phyloP scores from a whole-genome alignment of 1,140 invertebrate species.

The Subanguina moxae region DNA sequence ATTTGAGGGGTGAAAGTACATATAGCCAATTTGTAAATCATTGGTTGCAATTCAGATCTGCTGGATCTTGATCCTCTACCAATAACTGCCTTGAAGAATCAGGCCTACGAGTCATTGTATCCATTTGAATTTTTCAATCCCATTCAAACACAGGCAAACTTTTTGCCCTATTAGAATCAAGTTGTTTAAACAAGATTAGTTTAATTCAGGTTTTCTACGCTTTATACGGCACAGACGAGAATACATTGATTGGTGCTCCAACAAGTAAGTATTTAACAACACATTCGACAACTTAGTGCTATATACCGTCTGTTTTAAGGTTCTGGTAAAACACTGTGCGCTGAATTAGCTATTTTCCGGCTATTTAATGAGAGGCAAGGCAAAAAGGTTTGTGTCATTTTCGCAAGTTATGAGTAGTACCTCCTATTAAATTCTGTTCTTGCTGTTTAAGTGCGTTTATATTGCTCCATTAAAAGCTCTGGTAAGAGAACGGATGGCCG shows the following conservation, averaged over 20 bases:
- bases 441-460: slow-evolving; percentile 75
- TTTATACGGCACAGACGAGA: slow-evolving; percentile 88
- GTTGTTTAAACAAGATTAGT: background rate
- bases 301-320: background rate
- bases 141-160: slow-evolving; percentile 91
- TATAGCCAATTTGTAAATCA: too few relatives aligned
- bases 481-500: slow-evolving; percentile 87
- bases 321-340: slow-evolving; percentile 95
- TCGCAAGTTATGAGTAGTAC: too few relatives aligned
- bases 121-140: slow-evolving; percentile 94
- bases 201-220: slow-evolving; percentile 79
- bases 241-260: slow-evolving; percentile 89
- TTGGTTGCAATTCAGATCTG: slow-evolving; percentile 67
- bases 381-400: slow-evolving; percentile 68
- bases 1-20: too few relatives aligned
- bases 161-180: background rate
- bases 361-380: slow-evolving; percentile 78
- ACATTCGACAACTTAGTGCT: too few relatives aligned
- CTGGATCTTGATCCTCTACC: slow-evolving; percentile 85
- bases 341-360: slow-evolving; percentile 93
- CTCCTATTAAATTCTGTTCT: too few relatives aligned
- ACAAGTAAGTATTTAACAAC: slow-evolving; percentile 67
- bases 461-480: slow-evolving; percentile 96
- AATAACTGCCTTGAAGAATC: slow-evolving; percentile 74
- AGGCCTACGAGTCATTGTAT: slow-evolving; percentile 76